A percentile compares a stretch with the other conserved stretches of the same genome.
These are phyloP conservation scores for Sesamia nonagrioides DNA, from an alignment of 1,140 invertebrate genomes.

Conservation along the genomic window DNA sequence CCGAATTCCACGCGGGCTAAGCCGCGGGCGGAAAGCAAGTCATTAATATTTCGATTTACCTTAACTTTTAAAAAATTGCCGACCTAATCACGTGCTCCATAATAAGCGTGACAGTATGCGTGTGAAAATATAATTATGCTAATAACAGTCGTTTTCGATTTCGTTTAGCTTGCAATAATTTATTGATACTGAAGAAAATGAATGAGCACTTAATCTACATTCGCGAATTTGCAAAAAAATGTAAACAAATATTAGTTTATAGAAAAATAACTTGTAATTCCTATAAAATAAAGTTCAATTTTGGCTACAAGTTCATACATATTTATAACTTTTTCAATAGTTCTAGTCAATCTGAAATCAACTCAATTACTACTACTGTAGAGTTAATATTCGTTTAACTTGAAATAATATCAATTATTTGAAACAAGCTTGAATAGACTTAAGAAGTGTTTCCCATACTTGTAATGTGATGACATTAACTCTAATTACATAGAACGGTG, in stretches of 20 bases:
- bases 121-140: slow-evolving; percentile 28
- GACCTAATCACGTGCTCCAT: neutral
- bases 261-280: too few species aligned
- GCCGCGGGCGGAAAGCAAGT: too few species aligned
- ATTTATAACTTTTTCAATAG: too few species aligned
- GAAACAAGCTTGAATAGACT: neutral
- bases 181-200: neutral
- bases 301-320: too few species aligned
- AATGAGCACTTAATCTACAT: too few species aligned
- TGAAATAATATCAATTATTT: too few species aligned
- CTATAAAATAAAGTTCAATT: too few species aligned
- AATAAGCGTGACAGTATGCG: slow-evolving; percentile 18
- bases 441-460: neutral
- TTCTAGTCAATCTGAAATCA: too few species aligned
- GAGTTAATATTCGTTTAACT: too few species aligned
- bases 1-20: too few species aligned
- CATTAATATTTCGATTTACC: neutral
- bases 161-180: slow-evolving; percentile 21
- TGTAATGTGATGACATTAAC: neutral
- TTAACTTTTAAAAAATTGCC: neutral
- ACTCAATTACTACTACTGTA: too few species aligned
- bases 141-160: slow-evolving; percentile 28
- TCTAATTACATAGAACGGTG: neutral
- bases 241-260: too few species aligned
- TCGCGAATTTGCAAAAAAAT: neutral